Conservation (phyloP, 2,797 vertebrate genomes). For the Mastacembelus armatus region DNA sequence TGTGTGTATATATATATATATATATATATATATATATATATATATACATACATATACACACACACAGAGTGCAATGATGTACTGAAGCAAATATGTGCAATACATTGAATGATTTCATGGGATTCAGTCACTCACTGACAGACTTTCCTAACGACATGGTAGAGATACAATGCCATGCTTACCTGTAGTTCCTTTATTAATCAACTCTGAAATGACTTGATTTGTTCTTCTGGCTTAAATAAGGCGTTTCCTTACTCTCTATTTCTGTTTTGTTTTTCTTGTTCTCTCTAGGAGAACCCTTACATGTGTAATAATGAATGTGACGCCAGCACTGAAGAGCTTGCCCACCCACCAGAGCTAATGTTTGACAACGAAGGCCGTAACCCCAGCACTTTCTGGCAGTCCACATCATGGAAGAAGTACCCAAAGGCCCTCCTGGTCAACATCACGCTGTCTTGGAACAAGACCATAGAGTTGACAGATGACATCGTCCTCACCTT, state of each 20-base stretch:
- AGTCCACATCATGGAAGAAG: constrained; percentile 96
- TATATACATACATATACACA: no score
- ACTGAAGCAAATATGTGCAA: no score
- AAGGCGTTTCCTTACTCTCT: background rate
- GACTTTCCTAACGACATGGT: no score
- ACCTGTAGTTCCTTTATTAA: constrained; percentile 2
- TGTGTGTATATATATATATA: no score
- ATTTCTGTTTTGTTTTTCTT: constrained; percentile 2
- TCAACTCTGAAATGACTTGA: constrained; percentile 8
- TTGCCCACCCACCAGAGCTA: constrained; percentile 94
- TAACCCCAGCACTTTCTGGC: constrained; percentile 98
- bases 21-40: no score
- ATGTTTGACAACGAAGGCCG: constrained; percentile 98
- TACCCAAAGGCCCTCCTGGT: constrained; percentile 94
- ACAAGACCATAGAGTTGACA: constrained; percentile 98
- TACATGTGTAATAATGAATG: constrained; percentile 99
- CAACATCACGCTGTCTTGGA: constrained; percentile 98
- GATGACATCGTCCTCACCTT: constrained; percentile 98
- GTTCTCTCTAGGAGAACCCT: constrained; percentile 94
- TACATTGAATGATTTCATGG: no score
- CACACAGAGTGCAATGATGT: no score
- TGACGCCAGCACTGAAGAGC: constrained; percentile 92
- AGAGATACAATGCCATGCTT: no score
- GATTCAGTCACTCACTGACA: no score
- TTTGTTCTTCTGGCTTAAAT: constrained; percentile 20